A percentile compares a stretch with the other conserved stretches of the same genome.
Conservation (phyloP, 1,140 invertebrate species). For the Battus philenor region DNA sequence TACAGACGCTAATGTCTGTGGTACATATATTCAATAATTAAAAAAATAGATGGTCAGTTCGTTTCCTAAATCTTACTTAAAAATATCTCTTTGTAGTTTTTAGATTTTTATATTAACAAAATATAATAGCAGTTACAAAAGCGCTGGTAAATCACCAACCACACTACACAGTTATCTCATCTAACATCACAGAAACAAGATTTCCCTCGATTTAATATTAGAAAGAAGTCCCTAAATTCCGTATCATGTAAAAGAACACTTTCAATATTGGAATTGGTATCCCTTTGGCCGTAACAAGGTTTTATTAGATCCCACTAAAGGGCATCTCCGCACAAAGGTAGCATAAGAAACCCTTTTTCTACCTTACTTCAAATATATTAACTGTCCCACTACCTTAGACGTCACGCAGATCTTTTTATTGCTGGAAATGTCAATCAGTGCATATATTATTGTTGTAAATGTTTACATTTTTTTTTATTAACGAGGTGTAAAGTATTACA, state of each 20-base stretch:
- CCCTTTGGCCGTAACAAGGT: constrained; percentile 74
- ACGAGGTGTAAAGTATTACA: no score
- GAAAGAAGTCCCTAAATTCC: constrained; percentile 71
- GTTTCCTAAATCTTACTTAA: no score
- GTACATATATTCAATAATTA: no score
- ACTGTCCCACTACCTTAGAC: constrained; percentile 59
- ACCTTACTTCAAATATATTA: constrained; percentile 74
- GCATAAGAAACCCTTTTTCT: constrained; percentile 70
- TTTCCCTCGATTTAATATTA: constrained; percentile 68
- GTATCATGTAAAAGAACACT: constrained; percentile 74
- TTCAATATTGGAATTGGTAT: constrained; percentile 74
- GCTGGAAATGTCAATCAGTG: constrained; percentile 21
- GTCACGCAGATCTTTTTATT: constrained; percentile 11
- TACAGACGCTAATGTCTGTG: no score
- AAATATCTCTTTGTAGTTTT: no score
- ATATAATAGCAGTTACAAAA: no score
- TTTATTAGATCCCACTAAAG: constrained; percentile 75
- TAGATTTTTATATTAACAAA: no score
- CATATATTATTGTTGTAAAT: neutral
- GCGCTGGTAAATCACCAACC: constrained; percentile 1
- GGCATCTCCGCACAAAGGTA: constrained; percentile 71
- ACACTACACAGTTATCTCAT: constrained; percentile 3
- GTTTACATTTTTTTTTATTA: no score
- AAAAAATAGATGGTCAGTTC: no score
- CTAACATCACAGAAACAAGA: constrained; percentile 30